Base-by-base conservation (phyloP, 2,888 invertebrate genomes). In the Pyrocoelia pectoralis region DNA sequence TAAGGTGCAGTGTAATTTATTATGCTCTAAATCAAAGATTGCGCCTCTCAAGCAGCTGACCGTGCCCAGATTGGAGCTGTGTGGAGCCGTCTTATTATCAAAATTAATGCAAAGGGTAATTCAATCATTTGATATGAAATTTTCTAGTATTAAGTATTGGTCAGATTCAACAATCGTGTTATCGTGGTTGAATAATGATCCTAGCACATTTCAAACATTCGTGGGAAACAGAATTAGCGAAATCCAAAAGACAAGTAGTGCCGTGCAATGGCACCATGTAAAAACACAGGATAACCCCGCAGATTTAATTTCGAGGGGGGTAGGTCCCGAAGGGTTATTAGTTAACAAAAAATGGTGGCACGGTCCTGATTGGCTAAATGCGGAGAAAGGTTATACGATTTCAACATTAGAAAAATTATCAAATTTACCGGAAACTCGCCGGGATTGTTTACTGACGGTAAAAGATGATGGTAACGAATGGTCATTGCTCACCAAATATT, bases 11-110 rank as follows among this genome's bases (percentile, higher is more conserved):
- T 48, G 19, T 18, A 33, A 59, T 17, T 56, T 74, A 15, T 49
- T 74, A 40, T 68, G 69, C 18, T 61, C 72, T 1, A 74, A 73
- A 68, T 73, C 71, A n/a, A 41, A 48, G 17, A 68, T 72, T 28
- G 69, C 71, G 1, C 70, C 71, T 2, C 15, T 72, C 12, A 67
- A 61, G 54, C 19, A 19, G 3, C 10, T 65, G 5, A 68, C 66
- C 1, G 15, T 71, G 2, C 70, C n/a, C n/a, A n/a, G n/a, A n/a
- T n/a, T n/a, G n/a, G n/a, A n/a, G n/a, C n/a, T n/a, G n/a, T n/a
- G n/a, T 69, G 6, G 43, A 69, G 56, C 69, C 0, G 54, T 71
- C 13, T 29, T 71, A 8, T 54, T 70, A 6, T 65, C 65, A 1
- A 52, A 61, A 13, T 57, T 72, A 15, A 19, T 40, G 10, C 41